These are phyloP conservation scores for Alexandromys fortis DNA, from an alignment of 2,113 vertebrate species.

Conservation along the genomic window DNA sequence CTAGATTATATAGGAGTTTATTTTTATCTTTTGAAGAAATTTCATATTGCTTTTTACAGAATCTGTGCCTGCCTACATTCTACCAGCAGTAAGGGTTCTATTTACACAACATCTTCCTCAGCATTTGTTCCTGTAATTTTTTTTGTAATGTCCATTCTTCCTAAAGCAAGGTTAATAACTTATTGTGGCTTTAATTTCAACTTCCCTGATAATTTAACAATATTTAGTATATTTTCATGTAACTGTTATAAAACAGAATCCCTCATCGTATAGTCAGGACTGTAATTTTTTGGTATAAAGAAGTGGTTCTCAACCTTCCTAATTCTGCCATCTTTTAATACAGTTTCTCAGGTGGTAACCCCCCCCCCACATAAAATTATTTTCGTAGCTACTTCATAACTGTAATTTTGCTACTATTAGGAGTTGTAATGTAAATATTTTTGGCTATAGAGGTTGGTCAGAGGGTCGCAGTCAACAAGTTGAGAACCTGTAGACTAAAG, in stretches of 20 bases:
- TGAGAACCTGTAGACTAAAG: not conserved
- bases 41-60: not conserved
- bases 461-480: no score
- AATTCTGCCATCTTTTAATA: no score
- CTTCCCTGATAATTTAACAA: not conserved
- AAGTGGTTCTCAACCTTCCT: no score
- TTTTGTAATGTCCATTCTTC: not conserved
- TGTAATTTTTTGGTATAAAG: not conserved
- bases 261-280: not conserved
- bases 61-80: not conserved
- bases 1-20: not conserved
- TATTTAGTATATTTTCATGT: not conserved
- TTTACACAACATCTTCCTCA: not conserved
- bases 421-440: no score
- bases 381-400: no score
- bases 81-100: not conserved
- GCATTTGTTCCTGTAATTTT: not conserved
- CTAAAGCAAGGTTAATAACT: not conserved
- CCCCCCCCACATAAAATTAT: no score
- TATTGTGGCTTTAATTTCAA: not conserved
- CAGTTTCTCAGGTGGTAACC: no score
- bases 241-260: not conserved
- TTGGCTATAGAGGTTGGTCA: no score
- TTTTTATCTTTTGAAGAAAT: not conserved
- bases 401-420: no score